phyloP scores from a whole-genome alignment of 1,140 invertebrate species.

The fruit fly (Drosophila melanogaster) region DNA sequence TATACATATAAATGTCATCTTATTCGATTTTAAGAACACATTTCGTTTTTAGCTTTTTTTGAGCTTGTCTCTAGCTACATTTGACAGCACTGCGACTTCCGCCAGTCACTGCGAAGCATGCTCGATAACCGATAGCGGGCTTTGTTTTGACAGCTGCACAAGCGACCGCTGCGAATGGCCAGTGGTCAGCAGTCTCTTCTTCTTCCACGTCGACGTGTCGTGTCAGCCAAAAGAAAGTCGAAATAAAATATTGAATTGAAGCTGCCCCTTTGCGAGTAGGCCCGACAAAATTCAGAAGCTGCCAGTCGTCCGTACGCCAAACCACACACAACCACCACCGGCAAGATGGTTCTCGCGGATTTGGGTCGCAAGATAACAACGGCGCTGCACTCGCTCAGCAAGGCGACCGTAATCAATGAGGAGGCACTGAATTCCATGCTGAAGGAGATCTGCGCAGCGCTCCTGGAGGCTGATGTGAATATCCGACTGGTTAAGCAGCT shows the following conservation, averaged over 20 bases:
- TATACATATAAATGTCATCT: too few species aligned
- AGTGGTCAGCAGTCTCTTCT: conserved; percentile 39
- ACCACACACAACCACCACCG: conserved; percentile 39
- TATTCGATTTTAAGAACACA: too few species aligned
- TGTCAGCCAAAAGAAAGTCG: conserved; percentile 54
- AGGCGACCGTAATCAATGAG: conserved; percentile 99
- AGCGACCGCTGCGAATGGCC: conserved; percentile 34
- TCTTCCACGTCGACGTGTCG: conserved; percentile 76
- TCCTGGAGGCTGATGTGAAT: conserved; percentile 99
- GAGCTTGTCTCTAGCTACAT: not conserved
- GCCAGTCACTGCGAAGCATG: conserved; percentile 9
- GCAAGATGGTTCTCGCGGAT: conserved; percentile 99
- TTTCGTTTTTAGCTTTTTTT: not conserved
- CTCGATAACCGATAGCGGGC: conserved; percentile 16
- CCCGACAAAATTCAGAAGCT: conserved; percentile 53
- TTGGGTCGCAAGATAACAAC: conserved; percentile 99
- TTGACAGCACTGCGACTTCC: not conserved
- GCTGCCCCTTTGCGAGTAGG: conserved; percentile 28
- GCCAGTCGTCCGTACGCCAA: conserved; percentile 27
- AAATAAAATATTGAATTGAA: conserved; percentile 57
- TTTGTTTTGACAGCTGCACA: conserved; percentile 49
- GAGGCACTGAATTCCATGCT: conserved; percentile 99
- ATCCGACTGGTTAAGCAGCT: conserved; percentile 98
- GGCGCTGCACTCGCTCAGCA: conserved; percentile 97
- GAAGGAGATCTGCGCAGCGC: conserved; percentile 98